Conservation (phyloP, 2,797 vertebrate species). For the Helostoma temminkii region DNA sequence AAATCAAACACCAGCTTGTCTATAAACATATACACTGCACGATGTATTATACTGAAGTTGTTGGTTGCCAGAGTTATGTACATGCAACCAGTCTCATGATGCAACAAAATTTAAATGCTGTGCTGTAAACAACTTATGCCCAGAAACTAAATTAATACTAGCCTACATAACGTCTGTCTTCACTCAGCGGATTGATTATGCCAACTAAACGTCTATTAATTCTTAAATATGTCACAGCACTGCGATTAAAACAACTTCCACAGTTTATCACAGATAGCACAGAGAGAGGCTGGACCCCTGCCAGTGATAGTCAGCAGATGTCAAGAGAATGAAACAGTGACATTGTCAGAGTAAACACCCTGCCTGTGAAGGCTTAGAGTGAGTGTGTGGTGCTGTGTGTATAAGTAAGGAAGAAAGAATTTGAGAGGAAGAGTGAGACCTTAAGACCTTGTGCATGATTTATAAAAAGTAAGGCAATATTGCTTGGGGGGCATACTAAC, state of each 20-base stretch:
- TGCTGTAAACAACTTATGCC: slow-evolving; percentile 14
- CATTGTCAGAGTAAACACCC: slow-evolving; percentile 57
- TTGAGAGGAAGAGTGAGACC: slow-evolving; percentile 24
- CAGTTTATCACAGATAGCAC: slow-evolving; percentile 30
- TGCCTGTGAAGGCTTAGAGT: slow-evolving; percentile 30
- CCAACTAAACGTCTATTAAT: slow-evolving; percentile 37
- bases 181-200: slow-evolving; percentile 38
- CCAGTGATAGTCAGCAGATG: slow-evolving; percentile 43
- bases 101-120: slow-evolving; percentile 21
- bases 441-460: slow-evolving; percentile 40
- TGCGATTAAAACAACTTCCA: slow-evolving; percentile 53
- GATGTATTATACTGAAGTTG: slow-evolving; percentile 20
- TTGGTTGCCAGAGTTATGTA: slow-evolving; percentile 15
- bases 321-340: slow-evolving; percentile 43
- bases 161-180: slow-evolving; percentile 13
- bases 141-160: slow-evolving; percentile 32
- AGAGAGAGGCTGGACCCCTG: slow-evolving; percentile 28
- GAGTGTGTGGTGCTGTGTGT: not conserved
- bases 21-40: not conserved
- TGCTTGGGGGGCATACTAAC: slow-evolving; percentile 37
- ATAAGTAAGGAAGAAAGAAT: not conserved
- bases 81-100: slow-evolving; percentile 18
- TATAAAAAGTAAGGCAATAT: slow-evolving; percentile 64
- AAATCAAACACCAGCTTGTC: slow-evolving; percentile 3
- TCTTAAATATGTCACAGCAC: slow-evolving; percentile 48